Conservation (phyloP, 2,888 invertebrate species). For the Rhyacophila evoluta region DNA sequence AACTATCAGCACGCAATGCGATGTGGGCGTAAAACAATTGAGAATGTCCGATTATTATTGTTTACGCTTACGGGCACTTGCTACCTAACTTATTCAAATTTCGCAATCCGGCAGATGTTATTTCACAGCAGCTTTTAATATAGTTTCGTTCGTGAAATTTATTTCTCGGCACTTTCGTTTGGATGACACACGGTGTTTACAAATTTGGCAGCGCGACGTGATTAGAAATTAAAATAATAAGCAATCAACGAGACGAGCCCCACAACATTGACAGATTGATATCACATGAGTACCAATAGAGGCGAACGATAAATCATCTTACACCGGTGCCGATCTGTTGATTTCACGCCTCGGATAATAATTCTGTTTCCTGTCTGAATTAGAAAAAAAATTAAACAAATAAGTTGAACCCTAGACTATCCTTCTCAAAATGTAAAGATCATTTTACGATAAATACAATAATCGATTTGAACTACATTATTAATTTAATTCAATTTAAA, state of each 20-base stretch:
- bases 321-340: neutral
- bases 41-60: conserved; percentile 37
- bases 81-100: neutral
- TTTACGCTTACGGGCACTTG: conserved; percentile 32
- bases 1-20: neutral
- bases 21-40: conserved; percentile 36
- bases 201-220: conserved; percentile 39
- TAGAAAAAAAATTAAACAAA: neutral
- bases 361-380: neutral
- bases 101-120: conserved; percentile 21
- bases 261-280: conserved; percentile 43
- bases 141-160: neutral
- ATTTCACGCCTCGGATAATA: neutral
- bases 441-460: too few relatives aligned
- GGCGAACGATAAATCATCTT: neutral
- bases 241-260: conserved; percentile 30
- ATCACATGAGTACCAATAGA: conserved; percentile 15
- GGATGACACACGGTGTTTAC: conserved; percentile 38
- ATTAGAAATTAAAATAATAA: conserved; percentile 40
- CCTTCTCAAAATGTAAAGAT: too few relatives aligned
- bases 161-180: conserved; percentile 29
- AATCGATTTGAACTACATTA: too few relatives aligned
- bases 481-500: too few relatives aligned
- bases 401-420: too few relatives aligned
- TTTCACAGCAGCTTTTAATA: neutral